Percentiles rank a stretch among this genome's conserved stretches.
Evolutionary conservation across 2,888 invertebrate genomes (phyloP).

Genomic region (Therioaphis trifolii): DNA sequence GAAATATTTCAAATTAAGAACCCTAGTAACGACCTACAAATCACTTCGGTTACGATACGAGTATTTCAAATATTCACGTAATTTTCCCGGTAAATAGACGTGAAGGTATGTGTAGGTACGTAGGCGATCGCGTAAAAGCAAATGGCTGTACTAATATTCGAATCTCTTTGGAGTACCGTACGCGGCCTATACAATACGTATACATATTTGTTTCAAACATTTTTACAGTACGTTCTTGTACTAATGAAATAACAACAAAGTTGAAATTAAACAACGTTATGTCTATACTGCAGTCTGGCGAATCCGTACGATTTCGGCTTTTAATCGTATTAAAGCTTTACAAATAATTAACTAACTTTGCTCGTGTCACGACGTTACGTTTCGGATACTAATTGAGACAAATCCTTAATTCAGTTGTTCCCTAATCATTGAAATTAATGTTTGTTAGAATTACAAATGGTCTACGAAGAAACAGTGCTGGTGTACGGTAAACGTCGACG

Average conservation of each 20-base stretch:
- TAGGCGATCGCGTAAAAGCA: too few species aligned
- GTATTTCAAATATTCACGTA: too few species aligned
- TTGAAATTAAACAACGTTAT: constrained; percentile 28
- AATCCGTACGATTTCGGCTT: constrained; percentile 12
- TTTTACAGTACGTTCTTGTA: neutral
- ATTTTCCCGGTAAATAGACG: too few species aligned
- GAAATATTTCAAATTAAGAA: too few species aligned
- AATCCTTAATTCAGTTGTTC: constrained; percentile 8
- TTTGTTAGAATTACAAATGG: neutral
- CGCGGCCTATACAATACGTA: too few species aligned
- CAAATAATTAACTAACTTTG: constrained; percentile 28
- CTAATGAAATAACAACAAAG: constrained; percentile 22
- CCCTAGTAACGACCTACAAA: too few species aligned
- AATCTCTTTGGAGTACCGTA: too few species aligned
- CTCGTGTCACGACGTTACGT: constrained; percentile 4
- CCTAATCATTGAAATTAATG: constrained; percentile 31
- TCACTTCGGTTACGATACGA: too few species aligned
- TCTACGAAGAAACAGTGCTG: neutral
- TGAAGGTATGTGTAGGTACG: too few species aligned
- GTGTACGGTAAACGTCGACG: neutral
- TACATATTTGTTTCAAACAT: too few species aligned
- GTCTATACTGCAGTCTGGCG: too few species aligned
- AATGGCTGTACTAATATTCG: too few species aligned
- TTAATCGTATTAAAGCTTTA: constrained; percentile 43
- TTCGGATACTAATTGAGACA: constrained; percentile 19